Evolutionary conservation across 1,140 invertebrate species (phyloP).

Genomic region (Nasonia giraulti): DNA sequence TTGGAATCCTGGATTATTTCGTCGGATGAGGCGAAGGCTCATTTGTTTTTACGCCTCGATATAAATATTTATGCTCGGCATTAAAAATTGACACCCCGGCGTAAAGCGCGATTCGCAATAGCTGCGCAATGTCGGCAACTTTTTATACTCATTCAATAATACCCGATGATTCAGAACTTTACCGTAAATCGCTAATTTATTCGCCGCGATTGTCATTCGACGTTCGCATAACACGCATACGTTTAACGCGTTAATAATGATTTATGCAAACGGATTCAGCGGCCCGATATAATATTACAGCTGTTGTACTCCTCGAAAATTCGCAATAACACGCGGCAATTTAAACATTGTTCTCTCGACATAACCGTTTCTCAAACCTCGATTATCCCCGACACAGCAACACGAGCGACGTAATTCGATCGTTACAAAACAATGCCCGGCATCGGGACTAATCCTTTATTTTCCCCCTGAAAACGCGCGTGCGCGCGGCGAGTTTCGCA

Average conservation of each 20-base stretch:
- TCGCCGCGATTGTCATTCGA: neutral
- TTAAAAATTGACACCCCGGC: neutral
- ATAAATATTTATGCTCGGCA: neutral
- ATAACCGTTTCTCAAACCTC: neutral
- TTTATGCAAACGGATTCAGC: neutral
- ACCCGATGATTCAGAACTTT: constrained; percentile 1
- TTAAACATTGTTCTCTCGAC: neutral
- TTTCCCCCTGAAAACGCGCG: neutral
- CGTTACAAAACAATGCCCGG: neutral
- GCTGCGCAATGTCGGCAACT: no score
- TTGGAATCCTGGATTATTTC: no score
- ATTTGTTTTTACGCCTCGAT: no score
- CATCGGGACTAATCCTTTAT: constrained; percentile 14
- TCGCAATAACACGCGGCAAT: neutral
- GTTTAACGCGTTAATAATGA: neutral
- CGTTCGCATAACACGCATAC: neutral
- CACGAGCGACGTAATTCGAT: neutral
- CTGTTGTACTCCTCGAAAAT: neutral
- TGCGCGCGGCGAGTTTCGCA: neutral
- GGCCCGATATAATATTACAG: neutral
- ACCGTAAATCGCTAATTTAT: constrained; percentile 11
- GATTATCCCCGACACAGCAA: neutral
- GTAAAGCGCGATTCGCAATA: no score
- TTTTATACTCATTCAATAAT: no score
- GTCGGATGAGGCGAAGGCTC: no score